Evolutionary conservation across 1,140 invertebrate species (phyloP).

Genomic region (Acyrthosiphon pisum): DNA sequence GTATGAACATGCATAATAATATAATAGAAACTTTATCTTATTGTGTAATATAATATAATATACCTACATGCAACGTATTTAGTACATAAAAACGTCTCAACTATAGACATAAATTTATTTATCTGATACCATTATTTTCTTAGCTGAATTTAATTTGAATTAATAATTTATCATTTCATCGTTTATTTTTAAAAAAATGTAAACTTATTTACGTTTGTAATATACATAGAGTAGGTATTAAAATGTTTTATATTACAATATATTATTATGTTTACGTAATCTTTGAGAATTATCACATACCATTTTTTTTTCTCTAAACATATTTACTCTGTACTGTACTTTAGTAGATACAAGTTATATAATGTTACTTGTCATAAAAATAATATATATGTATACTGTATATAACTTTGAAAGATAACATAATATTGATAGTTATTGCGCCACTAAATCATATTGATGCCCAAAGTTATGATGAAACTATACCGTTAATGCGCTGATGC

Average conservation of each 20-base stretch:
- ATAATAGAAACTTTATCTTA: neutral
- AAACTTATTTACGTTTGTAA: neutral
- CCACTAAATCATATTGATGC: neutral
- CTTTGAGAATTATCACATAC: neutral
- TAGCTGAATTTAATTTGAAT: neutral
- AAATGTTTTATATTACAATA: neutral
- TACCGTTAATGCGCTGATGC: neutral
- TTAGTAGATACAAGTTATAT: no score
- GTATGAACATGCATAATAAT: neutral
- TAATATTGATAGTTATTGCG: neutral
- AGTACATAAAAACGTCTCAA: neutral
- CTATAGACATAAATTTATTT: neutral
- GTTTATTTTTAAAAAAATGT: neutral
- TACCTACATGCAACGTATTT: neutral
- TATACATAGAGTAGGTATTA: neutral
- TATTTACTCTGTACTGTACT: neutral
- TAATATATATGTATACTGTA: neutral
- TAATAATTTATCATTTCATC: neutral
- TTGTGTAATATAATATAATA: neutral
- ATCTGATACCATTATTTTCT: neutral
- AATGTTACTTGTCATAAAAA: neutral
- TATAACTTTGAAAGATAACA: neutral
- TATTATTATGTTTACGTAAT: neutral
- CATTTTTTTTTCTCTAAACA: neutral
- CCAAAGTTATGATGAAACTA: neutral